A percentile compares a stretch with the other conserved stretches of the same genome.
Conservation (phyloP, 1,140 invertebrate genomes). For the Cecropterus lyciades region DNA sequence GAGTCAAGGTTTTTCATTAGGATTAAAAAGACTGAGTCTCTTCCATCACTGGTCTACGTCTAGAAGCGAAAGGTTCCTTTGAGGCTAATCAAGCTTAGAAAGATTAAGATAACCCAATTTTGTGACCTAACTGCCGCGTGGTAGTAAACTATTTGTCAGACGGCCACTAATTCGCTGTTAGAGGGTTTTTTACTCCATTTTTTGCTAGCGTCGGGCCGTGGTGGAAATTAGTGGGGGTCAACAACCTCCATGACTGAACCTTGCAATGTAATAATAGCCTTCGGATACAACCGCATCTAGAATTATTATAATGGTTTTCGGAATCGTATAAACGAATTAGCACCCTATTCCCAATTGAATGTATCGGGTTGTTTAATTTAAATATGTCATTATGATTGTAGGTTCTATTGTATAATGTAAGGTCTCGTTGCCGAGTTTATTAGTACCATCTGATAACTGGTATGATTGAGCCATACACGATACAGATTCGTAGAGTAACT, state of each 20-base stretch:
- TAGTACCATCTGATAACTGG: not conserved
- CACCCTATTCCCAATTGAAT: conserved; percentile 4
- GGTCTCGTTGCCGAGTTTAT: conserved; percentile 1
- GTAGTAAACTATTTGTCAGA: conserved; percentile 32
- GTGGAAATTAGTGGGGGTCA: conserved; percentile 41
- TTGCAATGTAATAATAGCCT: conserved; percentile 43
- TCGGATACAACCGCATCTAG: conserved; percentile 19
- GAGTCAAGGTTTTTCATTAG: too few relatives aligned
- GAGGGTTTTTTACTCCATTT: conserved; percentile 30
- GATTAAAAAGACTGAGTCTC: too few relatives aligned
- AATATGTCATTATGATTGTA: conserved; percentile 10
- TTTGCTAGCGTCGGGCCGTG: conserved; percentile 34
- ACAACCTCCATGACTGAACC: conserved; percentile 33
- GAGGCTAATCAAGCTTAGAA: not conserved
- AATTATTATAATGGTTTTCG: conserved; percentile 28
- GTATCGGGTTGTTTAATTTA: not conserved
- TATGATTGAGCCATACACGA: too few relatives aligned
- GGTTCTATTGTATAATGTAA: conserved; percentile 6
- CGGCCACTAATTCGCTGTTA: conserved; percentile 12
- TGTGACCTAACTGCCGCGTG: conserved; percentile 6
- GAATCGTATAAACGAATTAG: conserved; percentile 14
- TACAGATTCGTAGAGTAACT: too few relatives aligned
- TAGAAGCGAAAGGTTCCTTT: too few relatives aligned
- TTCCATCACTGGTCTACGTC: too few relatives aligned
- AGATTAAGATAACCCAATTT: conserved; percentile 11